Evolutionary conservation across 2,888 invertebrate genomes (phyloP).

Genomic region (Drosophila eohydei): DNA sequence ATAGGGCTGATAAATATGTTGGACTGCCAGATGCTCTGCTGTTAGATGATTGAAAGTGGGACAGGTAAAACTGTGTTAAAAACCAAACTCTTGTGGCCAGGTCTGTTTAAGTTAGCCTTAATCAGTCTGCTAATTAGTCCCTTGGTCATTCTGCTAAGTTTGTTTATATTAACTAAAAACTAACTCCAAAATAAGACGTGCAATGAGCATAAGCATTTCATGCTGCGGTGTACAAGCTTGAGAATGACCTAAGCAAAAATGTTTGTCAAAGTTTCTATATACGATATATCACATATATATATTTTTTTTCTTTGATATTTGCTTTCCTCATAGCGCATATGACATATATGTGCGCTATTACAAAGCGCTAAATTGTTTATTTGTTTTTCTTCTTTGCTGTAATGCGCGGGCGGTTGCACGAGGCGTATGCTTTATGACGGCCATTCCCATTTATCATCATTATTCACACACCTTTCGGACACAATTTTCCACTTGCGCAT

Average conservation of each 20-base stretch:
- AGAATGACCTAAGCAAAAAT: neutral
- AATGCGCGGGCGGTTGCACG: neutral
- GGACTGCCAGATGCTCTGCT: slow-evolving; percentile 8
- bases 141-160: neutral
- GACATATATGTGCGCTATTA: neutral
- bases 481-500: slow-evolving; percentile 70
- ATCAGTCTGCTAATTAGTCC: neutral
- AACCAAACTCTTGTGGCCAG: neutral
- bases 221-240: too few species aligned
- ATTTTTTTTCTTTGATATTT: neutral
- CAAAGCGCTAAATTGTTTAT: slow-evolving; percentile 37
- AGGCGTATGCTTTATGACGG: slow-evolving; percentile 62
- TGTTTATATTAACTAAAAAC: too few species aligned
- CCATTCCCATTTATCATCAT: slow-evolving; percentile 36
- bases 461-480: slow-evolving; percentile 46
- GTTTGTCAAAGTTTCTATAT: neutral
- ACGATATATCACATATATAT: neutral
- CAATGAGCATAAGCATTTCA: neutral
- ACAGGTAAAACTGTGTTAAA: neutral
- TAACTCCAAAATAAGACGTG: neutral
- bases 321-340: neutral
- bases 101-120: neutral
- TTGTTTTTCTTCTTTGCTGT: slow-evolving; percentile 2
- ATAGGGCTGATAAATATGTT: neutral
- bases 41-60: neutral